phyloP scores from a whole-genome alignment of 2,888 invertebrate species.

The Nomada ruficornis region DNA sequence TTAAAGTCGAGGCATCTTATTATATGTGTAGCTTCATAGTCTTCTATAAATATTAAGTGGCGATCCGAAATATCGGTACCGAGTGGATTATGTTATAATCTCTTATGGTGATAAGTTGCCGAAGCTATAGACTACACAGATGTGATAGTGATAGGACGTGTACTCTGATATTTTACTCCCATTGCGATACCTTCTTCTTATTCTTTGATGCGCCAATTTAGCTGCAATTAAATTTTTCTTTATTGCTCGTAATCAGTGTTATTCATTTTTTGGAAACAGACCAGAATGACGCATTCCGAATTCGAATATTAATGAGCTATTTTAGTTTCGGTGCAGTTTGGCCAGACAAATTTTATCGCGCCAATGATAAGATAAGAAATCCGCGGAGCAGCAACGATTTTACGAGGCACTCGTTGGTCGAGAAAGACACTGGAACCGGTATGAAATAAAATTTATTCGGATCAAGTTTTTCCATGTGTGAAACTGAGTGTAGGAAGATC shows the following conservation, averaged over 20 bases:
- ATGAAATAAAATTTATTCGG: slow-evolving; percentile 52
- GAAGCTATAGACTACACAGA: neutral
- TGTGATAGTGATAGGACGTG: neutral
- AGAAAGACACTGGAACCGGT: slow-evolving; percentile 49
- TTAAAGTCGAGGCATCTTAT: neutral
- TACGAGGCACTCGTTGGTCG: slow-evolving; percentile 15
- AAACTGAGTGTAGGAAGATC: slow-evolving; percentile 38
- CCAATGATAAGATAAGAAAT: slow-evolving; percentile 48
- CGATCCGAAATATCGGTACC: slow-evolving; percentile 1
- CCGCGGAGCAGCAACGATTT: slow-evolving; percentile 12
- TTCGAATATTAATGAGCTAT: neutral
- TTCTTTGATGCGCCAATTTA: neutral
- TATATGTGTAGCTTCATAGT: neutral
- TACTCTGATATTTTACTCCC: neutral
- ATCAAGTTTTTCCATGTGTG: slow-evolving; percentile 31
- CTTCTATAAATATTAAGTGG: neutral
- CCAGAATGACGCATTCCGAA: no score
- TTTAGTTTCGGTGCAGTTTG: neutral
- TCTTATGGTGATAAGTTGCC: neutral
- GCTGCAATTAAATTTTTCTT: neutral
- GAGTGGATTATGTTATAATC: slow-evolving; percentile 14
- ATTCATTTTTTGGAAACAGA: no score
- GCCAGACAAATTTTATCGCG: slow-evolving; percentile 22
- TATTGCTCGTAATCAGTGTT: neutral
- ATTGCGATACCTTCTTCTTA: neutral